Percentiles rank a stretch among this genome's conserved stretches.
phyloP scores from a whole-genome alignment of 2,888 invertebrate genomes.

The Adela reaumurella region DNA sequence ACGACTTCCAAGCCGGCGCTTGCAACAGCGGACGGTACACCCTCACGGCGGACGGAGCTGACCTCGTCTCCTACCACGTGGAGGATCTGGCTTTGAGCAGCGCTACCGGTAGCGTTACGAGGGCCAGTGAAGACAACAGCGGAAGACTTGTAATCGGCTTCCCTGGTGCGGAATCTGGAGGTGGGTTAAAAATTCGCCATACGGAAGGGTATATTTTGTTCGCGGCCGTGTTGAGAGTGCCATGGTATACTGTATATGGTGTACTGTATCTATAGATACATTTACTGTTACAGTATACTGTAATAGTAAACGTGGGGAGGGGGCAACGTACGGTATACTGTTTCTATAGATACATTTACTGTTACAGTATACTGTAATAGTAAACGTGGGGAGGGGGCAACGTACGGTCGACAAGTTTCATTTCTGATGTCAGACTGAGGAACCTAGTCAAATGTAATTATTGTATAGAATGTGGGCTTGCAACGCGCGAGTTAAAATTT shows the following conservation, averaged over 20 bases:
- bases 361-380: too few relatives aligned
- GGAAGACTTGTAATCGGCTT: slow-evolving; percentile 7
- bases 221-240: neutral
- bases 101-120: slow-evolving; percentile 9
- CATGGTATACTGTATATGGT: neutral
- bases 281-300: too few relatives aligned
- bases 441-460: too few relatives aligned
- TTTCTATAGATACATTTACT: too few relatives aligned
- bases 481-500: too few relatives aligned
- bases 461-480: too few relatives aligned
- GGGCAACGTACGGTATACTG: too few relatives aligned
- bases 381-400: too few relatives aligned
- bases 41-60: neutral
- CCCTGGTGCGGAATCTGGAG: slow-evolving; percentile 3
- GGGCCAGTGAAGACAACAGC: slow-evolving; percentile 5
- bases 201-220: neutral
- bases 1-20: slow-evolving; percentile 21
- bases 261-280: neutral
- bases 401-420: too few relatives aligned
- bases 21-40: slow-evolving; percentile 19
- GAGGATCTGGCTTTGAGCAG: slow-evolving; percentile 4
- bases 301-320: too few relatives aligned
- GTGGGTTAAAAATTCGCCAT: slow-evolving; percentile 6
- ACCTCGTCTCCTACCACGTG: neutral
- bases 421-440: too few relatives aligned